These are phyloP conservation scores for Zoanthus solanderi DNA, from an alignment of 92 coral and sea anemone genomes.

Conservation along the genomic window DNA sequence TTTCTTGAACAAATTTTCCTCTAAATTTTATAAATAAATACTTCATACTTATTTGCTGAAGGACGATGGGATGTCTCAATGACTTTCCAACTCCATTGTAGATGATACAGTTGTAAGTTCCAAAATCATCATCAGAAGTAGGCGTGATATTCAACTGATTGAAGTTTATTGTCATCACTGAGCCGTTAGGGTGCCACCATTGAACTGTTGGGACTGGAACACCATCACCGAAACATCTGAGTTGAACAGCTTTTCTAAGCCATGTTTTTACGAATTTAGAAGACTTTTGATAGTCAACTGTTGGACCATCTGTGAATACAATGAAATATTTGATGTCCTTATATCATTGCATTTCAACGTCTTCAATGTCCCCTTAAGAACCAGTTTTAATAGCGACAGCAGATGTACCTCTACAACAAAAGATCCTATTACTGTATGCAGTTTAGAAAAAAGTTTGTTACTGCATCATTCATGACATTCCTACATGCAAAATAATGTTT, in stretches of 20 bases:
- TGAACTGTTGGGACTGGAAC: background rate
- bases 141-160: background rate
- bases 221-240: conserved; percentile 4
- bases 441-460: too few relatives aligned
- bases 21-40: too few relatives aligned
- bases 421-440: too few relatives aligned
- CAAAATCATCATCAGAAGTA: background rate
- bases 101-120: background rate
- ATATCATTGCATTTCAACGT: background rate
- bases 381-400: too few relatives aligned
- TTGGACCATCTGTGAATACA: background rate
- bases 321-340: background rate
- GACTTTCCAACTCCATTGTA: background rate
- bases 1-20: too few relatives aligned
- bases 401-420: too few relatives aligned
- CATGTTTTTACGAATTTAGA: background rate
- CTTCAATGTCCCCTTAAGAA: too few relatives aligned
- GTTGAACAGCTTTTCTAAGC: background rate
- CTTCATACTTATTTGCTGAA: background rate
- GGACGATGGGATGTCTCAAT: background rate
- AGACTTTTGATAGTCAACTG: background rate
- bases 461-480: too few relatives aligned
- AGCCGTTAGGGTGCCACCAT: background rate
- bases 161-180: background rate
- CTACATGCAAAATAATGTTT: too few relatives aligned